Evolutionary conservation across 1,140 invertebrate species (phyloP).

Genomic region (Zaprionus ghesquierei): DNA sequence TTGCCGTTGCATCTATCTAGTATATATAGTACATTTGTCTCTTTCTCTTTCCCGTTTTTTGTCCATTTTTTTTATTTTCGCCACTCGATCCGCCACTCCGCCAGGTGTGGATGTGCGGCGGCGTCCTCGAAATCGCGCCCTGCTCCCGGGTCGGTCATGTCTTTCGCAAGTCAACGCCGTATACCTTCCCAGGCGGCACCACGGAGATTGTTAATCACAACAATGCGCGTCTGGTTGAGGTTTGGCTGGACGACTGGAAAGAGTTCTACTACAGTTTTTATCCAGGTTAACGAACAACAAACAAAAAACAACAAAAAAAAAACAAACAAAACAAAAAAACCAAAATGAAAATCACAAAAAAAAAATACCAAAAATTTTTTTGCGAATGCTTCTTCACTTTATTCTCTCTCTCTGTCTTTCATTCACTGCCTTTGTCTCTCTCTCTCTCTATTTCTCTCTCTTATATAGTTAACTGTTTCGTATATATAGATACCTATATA

Average conservation of each 20-base stretch:
- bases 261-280: constrained; percentile 99
- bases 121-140: constrained; percentile 93
- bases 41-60: constrained; percentile 10
- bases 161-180: constrained; percentile 99
- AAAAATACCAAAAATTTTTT: constrained; percentile 20
- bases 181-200: constrained; percentile 99
- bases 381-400: constrained; percentile 53
- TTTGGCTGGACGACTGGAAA: constrained; percentile 99
- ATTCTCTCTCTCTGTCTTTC: constrained; percentile 47
- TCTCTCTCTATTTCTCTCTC: constrained; percentile 49
- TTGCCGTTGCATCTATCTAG: constrained; percentile 21
- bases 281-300: constrained; percentile 87
- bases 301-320: constrained; percentile 28
- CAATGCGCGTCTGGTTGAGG: constrained; percentile 97
- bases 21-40: constrained; percentile 59
- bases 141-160: constrained; percentile 98
- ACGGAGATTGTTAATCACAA: constrained; percentile 99
- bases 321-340: constrained; percentile 35
- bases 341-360: constrained; percentile 34
- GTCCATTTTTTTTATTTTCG: not conserved
- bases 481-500: constrained; percentile 20
- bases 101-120: constrained; percentile 99
- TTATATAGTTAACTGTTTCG: constrained; percentile 66
- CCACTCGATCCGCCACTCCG: constrained; percentile 4
- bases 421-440: constrained; percentile 32